Base-by-base conservation (phyloP, 2,113 vertebrate genomes). In the Meriones unguiculatus region DNA sequence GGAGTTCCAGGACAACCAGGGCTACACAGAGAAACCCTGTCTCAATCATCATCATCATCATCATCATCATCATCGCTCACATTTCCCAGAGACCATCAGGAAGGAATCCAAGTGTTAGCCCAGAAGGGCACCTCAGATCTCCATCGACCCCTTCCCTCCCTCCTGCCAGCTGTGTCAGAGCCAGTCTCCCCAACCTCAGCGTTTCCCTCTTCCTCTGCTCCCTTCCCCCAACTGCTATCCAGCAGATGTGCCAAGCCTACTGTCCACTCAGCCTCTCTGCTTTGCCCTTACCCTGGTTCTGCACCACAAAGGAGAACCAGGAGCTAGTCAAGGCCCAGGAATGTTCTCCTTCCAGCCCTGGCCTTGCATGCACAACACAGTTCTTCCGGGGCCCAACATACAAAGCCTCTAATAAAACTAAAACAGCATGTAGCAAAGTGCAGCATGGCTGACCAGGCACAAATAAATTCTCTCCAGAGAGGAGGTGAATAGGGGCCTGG, bases 401-500 rank as follows among this genome's bases (percentile, higher is more conserved):
- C n/a, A 75, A 32, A 76, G 70, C 75, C 62, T 59, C 52, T 54
- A 50, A 62, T 17, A 59, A 57, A 64, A 8, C 35, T 9, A 32
- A 85, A 28, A 22, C 0, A 35, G 65, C 64, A 62, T 22, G 38
- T 0, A 0, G 17, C 41, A 25, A 20, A 80, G 41, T 17, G n/a
- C 6, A 0, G 52, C 30, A 7, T 13, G 15, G 67, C 78, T 0
- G 35, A 77, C 10, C 15, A 25, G 11, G 50, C 41, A 30, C 54
- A 67, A 67, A 46, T 3, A 46, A 41, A 52, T 25, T 73, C 92
- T 32, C 13, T 89, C 52, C 0, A 1, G 54, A 46, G 46, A 46
- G 5, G 46, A 46, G 5, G 46, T 46, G 38, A 69, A 18, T 32
- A 64, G 41, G 0, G 2, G 57, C 20, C 8, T 11, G 0, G 3